Conservation (phyloP, 2,888 invertebrate genomes). For the Cantharis lateralis region DNA sequence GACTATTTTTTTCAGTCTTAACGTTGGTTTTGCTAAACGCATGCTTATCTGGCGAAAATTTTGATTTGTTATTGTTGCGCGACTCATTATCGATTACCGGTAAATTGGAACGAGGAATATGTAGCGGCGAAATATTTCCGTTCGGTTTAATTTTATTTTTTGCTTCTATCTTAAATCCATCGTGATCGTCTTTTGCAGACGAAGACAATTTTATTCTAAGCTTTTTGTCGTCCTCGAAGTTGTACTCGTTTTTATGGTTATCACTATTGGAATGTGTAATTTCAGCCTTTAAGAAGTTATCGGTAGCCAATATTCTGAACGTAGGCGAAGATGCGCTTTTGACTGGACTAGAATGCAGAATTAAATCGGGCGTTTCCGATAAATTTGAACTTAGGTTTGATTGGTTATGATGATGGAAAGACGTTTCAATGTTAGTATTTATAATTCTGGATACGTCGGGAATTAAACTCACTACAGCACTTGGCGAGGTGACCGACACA, state of each 20-base stretch:
- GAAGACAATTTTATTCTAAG: constrained; percentile 31
- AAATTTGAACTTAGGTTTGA: constrained; percentile 40
- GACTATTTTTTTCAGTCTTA: constrained; percentile 16
- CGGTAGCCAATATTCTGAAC: constrained; percentile 29
- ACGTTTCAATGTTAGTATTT: constrained; percentile 30
- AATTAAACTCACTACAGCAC: constrained; percentile 44
- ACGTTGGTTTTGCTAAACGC: background rate
- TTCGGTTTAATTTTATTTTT: constrained; percentile 69
- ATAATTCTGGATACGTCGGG: constrained; percentile 51
- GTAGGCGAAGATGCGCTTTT: constrained; percentile 22
- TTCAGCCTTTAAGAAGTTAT: constrained; percentile 33
- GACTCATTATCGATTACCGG: constrained; percentile 41
- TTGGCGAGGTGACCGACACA: background rate
- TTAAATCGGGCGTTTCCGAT: constrained; percentile 58
- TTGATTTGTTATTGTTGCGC: constrained; percentile 3
- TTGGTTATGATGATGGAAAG: constrained; percentile 23
- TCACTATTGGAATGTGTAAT: constrained; percentile 29
- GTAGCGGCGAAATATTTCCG: constrained; percentile 62
- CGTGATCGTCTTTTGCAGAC: constrained; percentile 25
- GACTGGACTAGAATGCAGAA: constrained; percentile 52
- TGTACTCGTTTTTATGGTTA: constrained; percentile 21
- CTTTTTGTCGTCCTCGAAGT: constrained; percentile 14
- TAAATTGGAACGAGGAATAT: constrained; percentile 46
- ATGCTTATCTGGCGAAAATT: constrained; percentile 6
- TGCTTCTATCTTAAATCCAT: constrained; percentile 31